phyloP scores from a whole-genome alignment of 1,140 invertebrate species.

The Tetramorium simillimum region DNA sequence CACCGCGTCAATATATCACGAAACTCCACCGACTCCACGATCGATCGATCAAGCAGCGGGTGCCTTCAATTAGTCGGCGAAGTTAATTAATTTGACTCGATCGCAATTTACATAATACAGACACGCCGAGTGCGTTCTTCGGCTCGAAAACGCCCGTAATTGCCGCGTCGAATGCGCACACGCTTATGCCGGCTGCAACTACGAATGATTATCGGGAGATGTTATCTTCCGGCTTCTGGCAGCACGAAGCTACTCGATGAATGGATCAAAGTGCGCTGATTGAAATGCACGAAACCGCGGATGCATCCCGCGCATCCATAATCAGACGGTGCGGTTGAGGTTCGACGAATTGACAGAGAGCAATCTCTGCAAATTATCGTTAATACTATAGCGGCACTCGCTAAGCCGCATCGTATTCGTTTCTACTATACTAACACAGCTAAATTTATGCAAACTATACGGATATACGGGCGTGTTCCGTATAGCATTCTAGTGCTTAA shows the following conservation, averaged over 20 bases:
- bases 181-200: conserved; percentile 36
- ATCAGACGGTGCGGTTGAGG: conserved; percentile 17
- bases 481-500: background rate
- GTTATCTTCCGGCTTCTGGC: conserved; percentile 27
- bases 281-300: conserved; percentile 14
- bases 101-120: conserved; percentile 71
- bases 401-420: background rate
- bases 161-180: conserved; percentile 42
- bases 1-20: conserved; percentile 1
- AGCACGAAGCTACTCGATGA: conserved; percentile 11
- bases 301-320: background rate
- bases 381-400: conserved; percentile 12
- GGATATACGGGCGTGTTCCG: background rate
- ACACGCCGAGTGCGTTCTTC: conserved; percentile 26
- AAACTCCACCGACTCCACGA: conserved; percentile 38
- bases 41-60: conserved; percentile 66
- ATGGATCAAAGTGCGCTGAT: conserved; percentile 44
- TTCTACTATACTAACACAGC: background rate
- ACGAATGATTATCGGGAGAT: conserved; percentile 25
- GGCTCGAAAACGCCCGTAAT: conserved; percentile 34
- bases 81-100: conserved; percentile 68
- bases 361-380: conserved; percentile 19
- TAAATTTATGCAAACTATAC: conserved; percentile 6
- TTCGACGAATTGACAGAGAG: conserved; percentile 23
- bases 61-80: conserved; percentile 67